Base-by-base conservation (phyloP, 53 echinoderm and acorn worm genomes). In the Mesocentrotus franciscanus region DNA sequence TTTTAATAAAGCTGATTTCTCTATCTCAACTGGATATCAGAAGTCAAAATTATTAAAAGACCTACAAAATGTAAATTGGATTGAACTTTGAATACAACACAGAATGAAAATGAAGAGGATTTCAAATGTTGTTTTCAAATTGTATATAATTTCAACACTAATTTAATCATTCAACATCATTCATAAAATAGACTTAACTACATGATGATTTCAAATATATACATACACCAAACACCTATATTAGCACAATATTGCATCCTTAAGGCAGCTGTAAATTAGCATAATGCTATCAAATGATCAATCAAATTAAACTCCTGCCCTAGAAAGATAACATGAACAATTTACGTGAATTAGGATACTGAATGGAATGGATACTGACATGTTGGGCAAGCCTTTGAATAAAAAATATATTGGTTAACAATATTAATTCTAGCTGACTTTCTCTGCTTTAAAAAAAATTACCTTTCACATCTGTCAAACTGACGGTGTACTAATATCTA, bases 61-160 rank as follows among this genome's bases (percentile, higher is more conserved):
- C 20, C 68, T 24, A 26, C 24, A 68, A 68, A 68, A 68, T 68
- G 22, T 68, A 6, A 68, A 68, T 24, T 68, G 24, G 49, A 64
- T 64, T 64, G 20, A 20, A 64, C 64, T 64, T 18, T 64, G 64
- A 64, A 81, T 39, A 20, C 1, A 26, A 56, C n/a, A 59, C 58
- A 58, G 24, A 15, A 8, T 84, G 18, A 18, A 10, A 58, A 58
- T 11, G 56, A 87, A 0, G 11, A 56, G 1, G 87, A 57, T 55
- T 58, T 87, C 81, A 39, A 17, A 27, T 12, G 18, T 81, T 34
- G 57, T 12, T 57, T 87, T n/a, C 11, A 87, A 17, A 87, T 87
- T 87, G 85, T 57, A 85, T 85, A 87, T 87, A 59, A 87, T 87
- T 87, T 33, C 27, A 87, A 56, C 57, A 56, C 87, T 12, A 58